Base-by-base conservation (phyloP, 2,888 invertebrate genomes). In the Heliconius ethilla region DNA sequence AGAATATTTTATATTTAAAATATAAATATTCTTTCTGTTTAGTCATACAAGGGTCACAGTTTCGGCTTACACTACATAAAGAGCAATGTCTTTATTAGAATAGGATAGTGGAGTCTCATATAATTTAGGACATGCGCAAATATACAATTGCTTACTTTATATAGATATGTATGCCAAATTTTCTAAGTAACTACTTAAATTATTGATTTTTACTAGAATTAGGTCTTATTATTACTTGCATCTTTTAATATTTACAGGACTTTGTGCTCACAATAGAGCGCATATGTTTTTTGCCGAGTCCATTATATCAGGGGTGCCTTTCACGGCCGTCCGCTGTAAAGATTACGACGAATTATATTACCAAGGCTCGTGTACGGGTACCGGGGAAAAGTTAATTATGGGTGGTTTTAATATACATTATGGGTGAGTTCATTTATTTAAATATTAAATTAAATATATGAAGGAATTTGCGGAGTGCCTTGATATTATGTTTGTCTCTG, bases 231-330 rank as follows among this genome's bases (percentile, higher is more conserved):
- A 70, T 69, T 62, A 73, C 29, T 63, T 66, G 7, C 29, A 27
- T 63, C 4, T 69, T 22, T 22, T 78, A 51, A 29, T 76, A 70
- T 67, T 82, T 82, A 4, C 83, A 95, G 95, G 95, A 82, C 86
- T 95, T 0, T 95, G 95, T 81, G 95, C 95, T 33, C 95, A 95
- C 86, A 94, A 95, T 76, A 89, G 95, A 3, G 94, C 95, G 1
- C 95, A 95, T 83, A 92, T 94, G 91, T 95, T 91, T 84, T 95
- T 95, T 86, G 86, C 95, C 1, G 95, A 95, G 87, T 95, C 95
- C 37, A 95, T 95, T 73, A 90, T 87, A 77, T 93, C 95, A 0
- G 82, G 83, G 9, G 89, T 90, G 3, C 91, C 92, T 0, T 95
- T 95, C 86, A 92, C 92, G 0, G 94, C 94, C 1, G 92, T 94